phyloP scores from a whole-genome alignment of 2,888 invertebrate species.

The Spisula solida region DNA sequence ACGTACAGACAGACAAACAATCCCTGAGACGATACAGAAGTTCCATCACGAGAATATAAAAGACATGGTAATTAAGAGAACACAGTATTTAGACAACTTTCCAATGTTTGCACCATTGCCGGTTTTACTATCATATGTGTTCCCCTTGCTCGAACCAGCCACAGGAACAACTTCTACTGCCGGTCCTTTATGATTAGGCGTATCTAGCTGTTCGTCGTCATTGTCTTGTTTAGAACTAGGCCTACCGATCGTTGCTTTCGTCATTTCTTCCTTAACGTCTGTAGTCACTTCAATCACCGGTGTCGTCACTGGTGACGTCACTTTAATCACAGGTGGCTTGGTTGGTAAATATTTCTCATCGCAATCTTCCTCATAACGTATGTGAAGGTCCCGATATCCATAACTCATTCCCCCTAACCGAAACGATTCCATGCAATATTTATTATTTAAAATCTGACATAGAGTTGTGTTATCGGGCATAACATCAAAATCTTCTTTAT shows the following conservation, averaged over 20 bases:
- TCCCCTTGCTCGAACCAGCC: background rate
- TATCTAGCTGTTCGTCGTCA: background rate
- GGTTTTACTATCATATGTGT: background rate
- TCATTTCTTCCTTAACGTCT: background rate
- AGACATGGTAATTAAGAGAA: background rate
- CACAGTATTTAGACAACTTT: background rate
- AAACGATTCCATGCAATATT: constrained; percentile 57
- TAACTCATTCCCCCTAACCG: constrained; percentile 52
- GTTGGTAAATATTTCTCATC: constrained; percentile 22
- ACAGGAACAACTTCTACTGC: background rate
- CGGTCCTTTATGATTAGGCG: too few relatives aligned
- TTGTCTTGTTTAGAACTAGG: background rate
- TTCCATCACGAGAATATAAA: background rate
- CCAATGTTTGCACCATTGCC: background rate
- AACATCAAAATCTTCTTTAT: constrained; percentile 33
- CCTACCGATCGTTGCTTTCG: background rate
- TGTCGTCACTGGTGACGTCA: background rate
- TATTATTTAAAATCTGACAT: constrained; percentile 45
- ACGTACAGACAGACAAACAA: background rate
- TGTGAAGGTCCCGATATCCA: constrained; percentile 52
- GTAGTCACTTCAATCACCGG: background rate
- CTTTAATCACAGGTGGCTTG: background rate
- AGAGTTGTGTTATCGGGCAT: background rate
- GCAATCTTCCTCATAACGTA: constrained; percentile 46
- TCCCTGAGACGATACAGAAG: background rate